A percentile compares a stretch with the other conserved stretches of the same genome.
These are phyloP conservation scores for Peucedramus taeniatus DNA, from an alignment of 2,113 vertebrate genomes.

Conservation along the genomic window DNA sequence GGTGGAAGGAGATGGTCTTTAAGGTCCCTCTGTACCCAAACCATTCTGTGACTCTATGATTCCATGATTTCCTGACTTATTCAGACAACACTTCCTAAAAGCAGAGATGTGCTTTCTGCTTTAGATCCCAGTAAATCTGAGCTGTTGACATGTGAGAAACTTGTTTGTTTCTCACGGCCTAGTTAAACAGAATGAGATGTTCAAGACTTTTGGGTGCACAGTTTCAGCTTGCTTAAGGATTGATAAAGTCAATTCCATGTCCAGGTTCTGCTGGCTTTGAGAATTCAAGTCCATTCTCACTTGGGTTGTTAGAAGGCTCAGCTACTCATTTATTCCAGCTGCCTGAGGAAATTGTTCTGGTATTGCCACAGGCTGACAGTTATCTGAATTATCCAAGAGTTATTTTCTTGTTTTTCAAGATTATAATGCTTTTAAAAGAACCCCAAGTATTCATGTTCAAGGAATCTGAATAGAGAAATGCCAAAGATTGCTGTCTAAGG, in stretches of 20 bases:
- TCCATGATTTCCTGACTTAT: not conserved
- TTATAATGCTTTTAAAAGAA: not conserved
- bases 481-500: not conserved
- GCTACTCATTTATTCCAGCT: not conserved
- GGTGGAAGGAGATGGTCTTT: fast-evolving
- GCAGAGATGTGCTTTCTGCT: not conserved
- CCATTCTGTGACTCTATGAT: no score
- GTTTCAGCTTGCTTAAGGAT: not conserved
- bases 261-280: not conserved
- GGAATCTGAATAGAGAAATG: not conserved
- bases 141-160: not conserved
- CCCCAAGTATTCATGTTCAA: not conserved
- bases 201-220: not conserved
- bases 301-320: not conserved
- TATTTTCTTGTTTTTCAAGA: not conserved
- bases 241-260: not conserved
- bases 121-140: not conserved
- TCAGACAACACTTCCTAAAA: not conserved
- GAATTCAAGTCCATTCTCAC: not conserved
- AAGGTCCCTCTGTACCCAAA: not conserved
- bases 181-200: not conserved
- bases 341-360: not conserved
- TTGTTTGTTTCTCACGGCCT: not conserved
- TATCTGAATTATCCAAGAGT: not conserved
- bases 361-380: not conserved